phyloP scores from a whole-genome alignment of 2,888 invertebrate species.

The Ecliptopera silaceata region DNA sequence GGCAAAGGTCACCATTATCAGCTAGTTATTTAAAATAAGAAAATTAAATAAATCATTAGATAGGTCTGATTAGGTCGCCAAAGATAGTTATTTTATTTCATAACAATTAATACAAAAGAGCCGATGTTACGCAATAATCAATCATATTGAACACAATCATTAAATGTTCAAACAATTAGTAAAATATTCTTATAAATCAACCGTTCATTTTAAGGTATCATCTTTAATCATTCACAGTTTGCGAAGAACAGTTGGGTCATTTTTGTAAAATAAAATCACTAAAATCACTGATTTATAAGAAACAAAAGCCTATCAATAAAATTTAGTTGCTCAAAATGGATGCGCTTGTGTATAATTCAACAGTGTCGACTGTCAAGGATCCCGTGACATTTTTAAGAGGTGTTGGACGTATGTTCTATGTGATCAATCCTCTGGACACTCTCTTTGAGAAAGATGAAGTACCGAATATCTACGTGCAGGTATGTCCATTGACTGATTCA shows the following conservation, averaged over 20 bases:
- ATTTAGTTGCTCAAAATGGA: conserved; percentile 4
- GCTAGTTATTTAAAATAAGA: neutral
- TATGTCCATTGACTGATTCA: conserved; percentile 65
- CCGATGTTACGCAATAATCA: neutral
- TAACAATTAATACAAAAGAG: neutral
- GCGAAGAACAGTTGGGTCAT: neutral
- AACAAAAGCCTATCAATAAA: neutral
- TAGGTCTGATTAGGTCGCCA: neutral
- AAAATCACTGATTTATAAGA: no score
- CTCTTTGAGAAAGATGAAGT: conserved; percentile 84
- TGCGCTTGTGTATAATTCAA: conserved; percentile 1
- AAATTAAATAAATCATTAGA: no score
- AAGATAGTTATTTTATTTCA: neutral
- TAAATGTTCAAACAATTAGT: neutral
- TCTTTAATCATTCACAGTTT: neutral
- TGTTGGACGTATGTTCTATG: conserved; percentile 84
- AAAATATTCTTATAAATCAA: neutral
- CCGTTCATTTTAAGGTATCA: neutral
- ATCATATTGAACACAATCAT: neutral
- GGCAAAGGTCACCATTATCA: no score
- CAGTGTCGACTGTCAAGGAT: conserved; percentile 8
- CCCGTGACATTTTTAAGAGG: conserved; percentile 56
- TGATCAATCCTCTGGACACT: conserved; percentile 84
- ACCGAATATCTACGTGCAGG: conserved; percentile 87
- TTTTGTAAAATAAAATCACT: no score